phyloP scores from a whole-genome alignment of 35 echinoderm and acorn worm genomes.

The Eucidaris tribuloides region DNA sequence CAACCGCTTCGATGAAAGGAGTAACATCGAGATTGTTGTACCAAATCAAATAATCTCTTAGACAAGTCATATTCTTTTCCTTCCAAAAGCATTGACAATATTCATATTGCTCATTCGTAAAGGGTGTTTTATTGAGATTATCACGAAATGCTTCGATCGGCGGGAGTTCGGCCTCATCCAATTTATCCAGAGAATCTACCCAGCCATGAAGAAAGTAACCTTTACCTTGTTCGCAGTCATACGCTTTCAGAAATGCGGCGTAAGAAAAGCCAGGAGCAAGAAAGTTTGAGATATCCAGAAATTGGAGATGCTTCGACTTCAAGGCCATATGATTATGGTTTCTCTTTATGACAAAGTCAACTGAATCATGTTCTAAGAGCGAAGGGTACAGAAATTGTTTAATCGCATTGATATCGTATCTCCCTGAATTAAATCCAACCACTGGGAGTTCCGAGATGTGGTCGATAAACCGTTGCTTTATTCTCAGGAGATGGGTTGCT shows the following conservation, averaged over 20 bases:
- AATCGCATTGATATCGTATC: constrained; percentile 58
- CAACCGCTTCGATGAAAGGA: constrained; percentile 27
- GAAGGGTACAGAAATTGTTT: too few relatives aligned
- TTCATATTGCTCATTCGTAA: constrained; percentile 12
- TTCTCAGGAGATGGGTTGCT: not conserved
- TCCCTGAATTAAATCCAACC: constrained; percentile 46
- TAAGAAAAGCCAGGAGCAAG: constrained; percentile 36
- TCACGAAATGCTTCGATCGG: constrained; percentile 9
- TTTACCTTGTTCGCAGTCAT: constrained; percentile 5
- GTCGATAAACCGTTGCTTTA: not conserved
- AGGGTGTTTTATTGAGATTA: not conserved
- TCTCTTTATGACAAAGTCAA: not conserved
- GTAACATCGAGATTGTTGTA: constrained; percentile 51
- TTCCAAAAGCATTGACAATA: constrained; percentile 20
- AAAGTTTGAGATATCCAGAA: constrained; percentile 38
- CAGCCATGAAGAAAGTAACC: constrained; percentile 22
- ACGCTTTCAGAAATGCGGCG: constrained; percentile 11
- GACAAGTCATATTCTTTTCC: not conserved
- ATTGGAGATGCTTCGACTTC: not conserved
- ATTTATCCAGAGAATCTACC: constrained; percentile 22
- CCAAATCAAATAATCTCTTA: constrained; percentile 44
- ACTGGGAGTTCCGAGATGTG: constrained; percentile 32
- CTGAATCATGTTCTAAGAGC: too few relatives aligned
- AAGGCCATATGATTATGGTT: not conserved
- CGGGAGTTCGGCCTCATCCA: not conserved